Evolutionary conservation across 2,113 vertebrate species (phyloP).

Genomic region (Tragelaphus strepsiceros): DNA sequence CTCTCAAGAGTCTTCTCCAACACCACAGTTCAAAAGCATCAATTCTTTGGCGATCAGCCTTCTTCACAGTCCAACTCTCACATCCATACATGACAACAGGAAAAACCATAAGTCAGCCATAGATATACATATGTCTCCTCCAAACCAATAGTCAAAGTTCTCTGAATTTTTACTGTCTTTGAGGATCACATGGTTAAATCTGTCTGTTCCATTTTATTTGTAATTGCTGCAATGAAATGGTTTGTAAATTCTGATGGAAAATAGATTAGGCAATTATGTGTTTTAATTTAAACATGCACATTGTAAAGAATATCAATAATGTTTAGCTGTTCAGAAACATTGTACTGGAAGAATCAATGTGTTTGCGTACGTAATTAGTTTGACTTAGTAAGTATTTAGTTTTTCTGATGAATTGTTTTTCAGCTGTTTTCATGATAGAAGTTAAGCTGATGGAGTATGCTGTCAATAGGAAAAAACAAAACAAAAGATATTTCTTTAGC

Average conservation of each 20-base stretch:
- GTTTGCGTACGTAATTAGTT: neutral
- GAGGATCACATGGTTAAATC: neutral
- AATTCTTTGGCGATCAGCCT: too few relatives aligned
- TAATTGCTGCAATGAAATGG: neutral
- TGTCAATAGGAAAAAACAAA: neutral
- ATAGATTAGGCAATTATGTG: neutral
- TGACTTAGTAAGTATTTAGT: neutral
- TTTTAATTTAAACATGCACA: neutral
- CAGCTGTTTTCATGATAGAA: neutral
- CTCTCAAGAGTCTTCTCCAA: too few relatives aligned
- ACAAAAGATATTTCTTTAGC: neutral
- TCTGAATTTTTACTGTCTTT: neutral
- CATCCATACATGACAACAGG: too few relatives aligned
- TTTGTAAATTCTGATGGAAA: neutral
- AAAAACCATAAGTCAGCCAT: neutral
- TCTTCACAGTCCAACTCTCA: too few relatives aligned
- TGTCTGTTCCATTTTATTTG: constrained; percentile 10
- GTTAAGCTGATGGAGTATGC: neutral
- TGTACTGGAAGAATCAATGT: neutral
- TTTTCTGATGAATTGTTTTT: constrained; percentile 5
- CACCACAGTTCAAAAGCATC: too few relatives aligned
- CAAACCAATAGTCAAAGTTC: neutral
- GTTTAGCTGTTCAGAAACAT: neutral
- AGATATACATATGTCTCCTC: neutral
- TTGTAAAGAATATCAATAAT: neutral